Evolutionary conservation across 2,113 vertebrate species (phyloP).

Genomic region (Zosterops hypoxanthus): DNA sequence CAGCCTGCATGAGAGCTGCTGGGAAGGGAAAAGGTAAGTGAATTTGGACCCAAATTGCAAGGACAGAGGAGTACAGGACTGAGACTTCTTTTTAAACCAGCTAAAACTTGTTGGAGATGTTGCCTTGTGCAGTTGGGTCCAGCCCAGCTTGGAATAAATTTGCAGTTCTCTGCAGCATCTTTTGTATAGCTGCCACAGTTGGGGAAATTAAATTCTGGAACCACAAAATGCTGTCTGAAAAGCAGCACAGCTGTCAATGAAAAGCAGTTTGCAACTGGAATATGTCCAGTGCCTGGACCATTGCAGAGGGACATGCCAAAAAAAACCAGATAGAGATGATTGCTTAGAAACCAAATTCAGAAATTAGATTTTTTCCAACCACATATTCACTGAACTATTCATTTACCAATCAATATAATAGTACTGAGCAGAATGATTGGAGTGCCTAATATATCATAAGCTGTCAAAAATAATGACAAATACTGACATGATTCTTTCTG

Average conservation of each 20-base stretch:
- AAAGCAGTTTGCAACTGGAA: not conserved
- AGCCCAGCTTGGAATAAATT: not conserved
- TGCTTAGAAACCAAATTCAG: conserved; percentile 18
- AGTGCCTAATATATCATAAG: not conserved
- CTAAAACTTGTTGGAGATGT: not conserved
- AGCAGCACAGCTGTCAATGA: not conserved
- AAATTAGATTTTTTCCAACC: conserved; percentile 31
- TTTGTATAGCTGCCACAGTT: not conserved
- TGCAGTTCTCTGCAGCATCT: not conserved
- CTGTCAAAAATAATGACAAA: not conserved
- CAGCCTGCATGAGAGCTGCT: not conserved
- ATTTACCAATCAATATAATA: conserved; percentile 33
- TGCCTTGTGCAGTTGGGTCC: not conserved
- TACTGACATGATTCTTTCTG: not conserved
- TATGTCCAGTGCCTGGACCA: not conserved
- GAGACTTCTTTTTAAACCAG: not conserved
- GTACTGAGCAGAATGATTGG: not conserved
- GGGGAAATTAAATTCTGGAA: not conserved
- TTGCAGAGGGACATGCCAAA: not conserved
- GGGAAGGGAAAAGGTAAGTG: not conserved
- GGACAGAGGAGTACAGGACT: not conserved
- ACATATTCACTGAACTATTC: conserved; percentile 1
- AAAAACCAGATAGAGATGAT: not conserved
- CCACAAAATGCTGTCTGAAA: not conserved
- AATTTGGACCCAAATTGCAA: not conserved